Evolutionary conservation across 2,113 vertebrate genomes (phyloP), one percentile per base, ranked within the genome.

Genomic region (Corynorhinus townsendii): DNA sequence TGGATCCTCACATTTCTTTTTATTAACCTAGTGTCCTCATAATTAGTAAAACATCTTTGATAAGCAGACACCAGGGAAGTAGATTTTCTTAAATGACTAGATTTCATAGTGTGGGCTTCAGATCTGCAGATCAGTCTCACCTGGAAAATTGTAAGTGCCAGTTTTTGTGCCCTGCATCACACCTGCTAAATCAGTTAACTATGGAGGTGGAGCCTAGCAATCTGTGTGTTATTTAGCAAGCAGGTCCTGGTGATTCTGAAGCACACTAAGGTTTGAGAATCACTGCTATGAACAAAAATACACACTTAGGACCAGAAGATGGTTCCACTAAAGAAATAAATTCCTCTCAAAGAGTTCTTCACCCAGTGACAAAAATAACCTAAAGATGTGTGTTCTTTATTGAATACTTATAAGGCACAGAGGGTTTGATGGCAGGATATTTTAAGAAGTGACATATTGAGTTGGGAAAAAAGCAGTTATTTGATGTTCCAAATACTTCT

Each of bases 111-210:
- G 1, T 68, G 28, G 12, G 7, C 7, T 16, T 2, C 71, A 3
- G 1, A 40, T 24, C 45, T 45, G 0, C 11, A 38, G 35, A 19
- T 40, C 22, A 47, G 17, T 24, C 6, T 76, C 1, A 11, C 14
- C 22, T 72, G 56, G 40, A 38, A 75, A 76, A 68, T 9, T 64
- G 71, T 82, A 73, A 75, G 40, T 40, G 9, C 7, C 43, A 19
- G 1, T 35, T 47, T n/a, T 84, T 62, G 7, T 11, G n/a, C 11
- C 11, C 52, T 20, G 1, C 1, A 1, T 15, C 24, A 22, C 11
- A 66, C 14, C 17, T 38, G 12, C 7, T 20, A 11, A 40, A 22
- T 72, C 26, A 76, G 52, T 19, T 15, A 83, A 24, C 4, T 40
- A 19, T 49, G 11, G 5, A 20, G 24, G 40, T 20, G 1, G 35